Conservation (phyloP, 2,113 vertebrate species). For the Aptenodytes forsteri region DNA sequence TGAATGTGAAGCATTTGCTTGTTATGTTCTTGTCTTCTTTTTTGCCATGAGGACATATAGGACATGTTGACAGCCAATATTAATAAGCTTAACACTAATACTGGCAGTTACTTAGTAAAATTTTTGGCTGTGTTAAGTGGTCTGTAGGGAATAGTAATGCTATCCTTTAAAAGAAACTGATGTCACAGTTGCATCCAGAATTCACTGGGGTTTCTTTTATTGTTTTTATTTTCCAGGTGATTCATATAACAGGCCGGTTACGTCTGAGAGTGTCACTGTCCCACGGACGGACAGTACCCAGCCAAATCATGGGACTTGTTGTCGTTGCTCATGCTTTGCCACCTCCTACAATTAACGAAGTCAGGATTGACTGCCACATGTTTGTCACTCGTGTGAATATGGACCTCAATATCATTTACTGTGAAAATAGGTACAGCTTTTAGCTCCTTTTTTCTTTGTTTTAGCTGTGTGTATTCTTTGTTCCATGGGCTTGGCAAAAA, state of each 20-base stretch:
- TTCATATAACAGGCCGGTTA: slow-evolving; percentile 94
- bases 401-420: slow-evolving; percentile 99
- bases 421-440: slow-evolving; percentile 94
- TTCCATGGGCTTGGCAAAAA: neutral
- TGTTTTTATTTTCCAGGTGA: slow-evolving; percentile 85
- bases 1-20: slow-evolving; percentile 35
- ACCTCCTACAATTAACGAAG: slow-evolving; percentile 98
- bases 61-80: slow-evolving; percentile 17
- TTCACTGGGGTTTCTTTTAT: slow-evolving; percentile 52
- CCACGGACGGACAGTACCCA: slow-evolving; percentile 89
- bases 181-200: slow-evolving; percentile 11
- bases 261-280: slow-evolving; percentile 93
- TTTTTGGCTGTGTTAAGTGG: slow-evolving; percentile 3
- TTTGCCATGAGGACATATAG: slow-evolving; percentile 35
- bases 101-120: slow-evolving; percentile 11
- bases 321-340: slow-evolving; percentile 96
- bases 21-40: slow-evolving; percentile 26
- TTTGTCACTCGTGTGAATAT: slow-evolving; percentile 99
- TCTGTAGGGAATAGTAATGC: neutral
- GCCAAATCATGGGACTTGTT: slow-evolving; percentile 97
- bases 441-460: slow-evolving; percentile 27
- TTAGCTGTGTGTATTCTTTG: neutral
- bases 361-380: slow-evolving; percentile 99
- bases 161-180: slow-evolving; percentile 36
- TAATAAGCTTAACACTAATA: slow-evolving; percentile 42